Evolutionary conservation across 2,113 vertebrate species (phyloP).

Genomic region (Rhinoderma darwinii): DNA sequence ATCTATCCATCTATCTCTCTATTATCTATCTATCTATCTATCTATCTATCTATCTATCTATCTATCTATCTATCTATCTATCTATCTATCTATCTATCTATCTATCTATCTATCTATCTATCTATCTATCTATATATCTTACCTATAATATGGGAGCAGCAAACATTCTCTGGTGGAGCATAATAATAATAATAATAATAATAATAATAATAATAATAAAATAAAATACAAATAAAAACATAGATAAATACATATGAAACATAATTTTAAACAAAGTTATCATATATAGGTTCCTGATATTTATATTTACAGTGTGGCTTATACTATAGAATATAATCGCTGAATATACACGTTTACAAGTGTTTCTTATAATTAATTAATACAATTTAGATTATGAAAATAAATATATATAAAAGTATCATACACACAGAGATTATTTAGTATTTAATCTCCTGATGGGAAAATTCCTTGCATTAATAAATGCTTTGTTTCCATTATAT

Average conservation of each 20-base stretch:
- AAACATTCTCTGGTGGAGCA: too few relatives aligned
- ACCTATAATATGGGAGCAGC: too few relatives aligned
- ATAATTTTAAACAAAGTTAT: too few relatives aligned
- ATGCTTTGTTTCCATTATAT: neutral
- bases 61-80: too few relatives aligned
- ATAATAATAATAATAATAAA: neutral
- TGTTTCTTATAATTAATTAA: neutral
- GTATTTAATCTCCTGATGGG: neutral
- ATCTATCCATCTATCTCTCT: too few relatives aligned
- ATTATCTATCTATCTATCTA: too few relatives aligned
- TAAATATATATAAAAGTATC: neutral
- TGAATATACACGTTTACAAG: neutral
- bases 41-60: neutral
- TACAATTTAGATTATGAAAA: neutral
- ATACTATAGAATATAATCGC: neutral
- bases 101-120: too few relatives aligned
- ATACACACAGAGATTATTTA: too few relatives aligned
- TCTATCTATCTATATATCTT: too few relatives aligned
- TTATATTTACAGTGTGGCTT: neutral
- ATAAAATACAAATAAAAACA: neutral
- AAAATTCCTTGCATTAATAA: neutral
- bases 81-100: too few relatives aligned
- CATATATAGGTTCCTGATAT: neutral
- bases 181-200: slow-evolving; percentile 1
- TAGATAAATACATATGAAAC: neutral